Evolutionary conservation across 2,797 vertebrate species (phyloP).

Genomic region (Staurois parvus): DNA sequence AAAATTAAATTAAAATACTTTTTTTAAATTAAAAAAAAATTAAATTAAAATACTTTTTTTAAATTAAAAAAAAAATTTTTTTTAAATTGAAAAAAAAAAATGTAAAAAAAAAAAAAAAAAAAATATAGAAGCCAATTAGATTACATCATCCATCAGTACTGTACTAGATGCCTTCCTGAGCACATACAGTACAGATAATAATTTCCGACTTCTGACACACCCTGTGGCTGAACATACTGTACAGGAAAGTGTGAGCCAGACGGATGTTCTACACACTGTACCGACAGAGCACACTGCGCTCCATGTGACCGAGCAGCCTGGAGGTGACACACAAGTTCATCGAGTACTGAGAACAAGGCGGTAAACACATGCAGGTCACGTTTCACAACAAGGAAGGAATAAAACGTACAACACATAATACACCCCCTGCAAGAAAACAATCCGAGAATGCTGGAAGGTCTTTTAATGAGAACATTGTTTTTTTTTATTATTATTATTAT

Average conservation of each 20-base stretch:
- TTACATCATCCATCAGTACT: background rate
- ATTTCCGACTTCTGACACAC: conserved; percentile 16
- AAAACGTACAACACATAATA: too few species aligned
- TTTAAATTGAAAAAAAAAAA: too few species aligned
- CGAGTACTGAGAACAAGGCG: background rate
- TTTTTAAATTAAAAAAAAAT: too few species aligned
- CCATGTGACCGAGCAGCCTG: conserved; percentile 14
- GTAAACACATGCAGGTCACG: background rate
- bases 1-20: too few species aligned
- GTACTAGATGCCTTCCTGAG: background rate
- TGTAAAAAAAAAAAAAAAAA: background rate
- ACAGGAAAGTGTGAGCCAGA: background rate
- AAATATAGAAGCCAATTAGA: background rate
- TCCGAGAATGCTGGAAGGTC: too few species aligned
- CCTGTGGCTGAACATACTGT: conserved; percentile 43
- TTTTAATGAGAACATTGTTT: too few species aligned
- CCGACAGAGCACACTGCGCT: background rate
- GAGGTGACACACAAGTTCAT: background rate
- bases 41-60: too few species aligned
- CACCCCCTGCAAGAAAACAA: too few species aligned
- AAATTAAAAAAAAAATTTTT: too few species aligned
- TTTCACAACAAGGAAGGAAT: background rate
- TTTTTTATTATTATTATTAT: too few species aligned
- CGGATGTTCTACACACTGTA: too few species aligned
- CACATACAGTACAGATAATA: background rate